Base-by-base conservation (phyloP, 2,888 invertebrate genomes). In the Yponomeuta malinellus region DNA sequence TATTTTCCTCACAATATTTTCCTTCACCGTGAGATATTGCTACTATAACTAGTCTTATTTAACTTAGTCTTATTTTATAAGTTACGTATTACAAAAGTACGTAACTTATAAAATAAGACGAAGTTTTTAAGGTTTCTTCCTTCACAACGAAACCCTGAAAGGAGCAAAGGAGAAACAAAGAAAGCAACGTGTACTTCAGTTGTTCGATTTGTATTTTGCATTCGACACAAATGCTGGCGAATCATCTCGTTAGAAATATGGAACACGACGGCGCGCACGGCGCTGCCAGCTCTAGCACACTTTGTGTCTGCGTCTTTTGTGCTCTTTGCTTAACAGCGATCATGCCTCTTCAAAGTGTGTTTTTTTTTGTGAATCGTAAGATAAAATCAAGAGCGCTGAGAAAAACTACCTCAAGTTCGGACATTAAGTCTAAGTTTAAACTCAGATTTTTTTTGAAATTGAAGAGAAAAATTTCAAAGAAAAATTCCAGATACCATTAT, bases 241-340 rank as follows among this genome's bases (percentile, higher is more conserved):
- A 88, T 90, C 88, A 90, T 88, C 87, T 88, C 87, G 87, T 90
- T 89, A 89, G 85, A 83, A 86, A 90, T 90, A 88, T 90, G 84
- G 89, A 84, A 81, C 90, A 84, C 85, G 83, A 81, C 52, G 52
- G 52, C 52, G 52, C 12, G 15, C 52, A 15, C 15, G 52, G 12
- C 3, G 52, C 52, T 83, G 84, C 84, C 81, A 81, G 86, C 86
- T 84, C 80, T 86, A 87, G 86, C 89, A 89, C 89, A 88, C 89
- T 90, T 89, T 90, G 90, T 89, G 87, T 82, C 76, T 84, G 77
- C 79, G 79, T 79, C 88, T 88, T 90, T 90, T 90, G 89, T 90
- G 86, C 81, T 12, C 52, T 59, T 12, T 12, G 52, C 52, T 10
- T 59, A 15, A 59, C 6, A 59, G 52, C 52, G 52, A 59, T 59